Evolutionary conservation across 2,113 vertebrate species (phyloP), one percentile per base, ranked within the genome.

Genomic region (Zeus faber): DNA sequence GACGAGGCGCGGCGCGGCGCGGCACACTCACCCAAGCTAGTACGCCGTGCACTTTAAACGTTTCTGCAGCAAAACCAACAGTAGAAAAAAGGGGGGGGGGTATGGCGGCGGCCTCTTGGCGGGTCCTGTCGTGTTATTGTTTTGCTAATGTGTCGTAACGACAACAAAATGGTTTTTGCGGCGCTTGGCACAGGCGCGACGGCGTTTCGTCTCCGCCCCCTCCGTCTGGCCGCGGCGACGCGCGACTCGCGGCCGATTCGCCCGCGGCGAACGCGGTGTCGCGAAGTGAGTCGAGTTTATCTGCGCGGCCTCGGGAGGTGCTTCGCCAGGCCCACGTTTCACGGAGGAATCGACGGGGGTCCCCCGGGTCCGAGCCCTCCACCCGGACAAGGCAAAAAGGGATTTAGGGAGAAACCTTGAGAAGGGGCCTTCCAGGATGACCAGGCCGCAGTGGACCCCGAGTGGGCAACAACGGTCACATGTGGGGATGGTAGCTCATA

Each of bases 21-120:
- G n/a, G n/a, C n/a, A n/a, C n/a, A 84, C 84, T 86, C 78, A 86
- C 84, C 82, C 49, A 41, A 33, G 31, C 31, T 33, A n/a, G n/a
- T n/a, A 56, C 64, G 41, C 54, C 20, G 57, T 53, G 61, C 45
- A 50, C 21, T 47, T 29, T 14, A 50, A 54, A 5, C n/a, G 18
- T 20, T 27, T 50, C 40, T 31, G 39, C 35, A 49, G 8, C 37
- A 56, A 53, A 51, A 18, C 40, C 40, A 41, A 46, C 9, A 11
- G 11, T 10, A 24, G 11, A 21, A 13, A 14, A 18, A 21, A 68
- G 47, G 39, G 54, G 9, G 25, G 62, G 61, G 14, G 31, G 49
- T 41, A 10, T 14, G 47, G 18, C 0, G 2, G 18, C 6, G 21
- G 50, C 7, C 17, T 22, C 1, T 9, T 49, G 5, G 1, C 4